A percentile compares a stretch with the other conserved stretches of the same genome.
Evolutionary conservation across 2,797 vertebrate genomes (phyloP).

Genomic region (Molossus molossus): DNA sequence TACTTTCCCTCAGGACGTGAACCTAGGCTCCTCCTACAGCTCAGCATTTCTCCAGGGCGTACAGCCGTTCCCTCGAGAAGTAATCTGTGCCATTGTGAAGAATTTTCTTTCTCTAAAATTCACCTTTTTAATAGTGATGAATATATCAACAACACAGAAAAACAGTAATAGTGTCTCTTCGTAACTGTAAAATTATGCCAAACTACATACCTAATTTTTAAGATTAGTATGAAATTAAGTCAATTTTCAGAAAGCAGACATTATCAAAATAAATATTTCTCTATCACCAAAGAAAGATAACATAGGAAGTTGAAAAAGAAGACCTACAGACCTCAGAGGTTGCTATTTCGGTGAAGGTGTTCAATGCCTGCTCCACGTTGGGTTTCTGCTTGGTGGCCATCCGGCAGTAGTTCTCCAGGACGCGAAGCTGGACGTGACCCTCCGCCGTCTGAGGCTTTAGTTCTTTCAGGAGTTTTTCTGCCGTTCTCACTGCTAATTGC

Average conservation of each 20-base stretch:
- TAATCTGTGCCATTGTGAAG: neutral
- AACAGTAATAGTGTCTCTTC: slow-evolving; percentile 12
- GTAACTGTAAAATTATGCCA: slow-evolving; percentile 1
- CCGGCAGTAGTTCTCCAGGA: slow-evolving; percentile 97
- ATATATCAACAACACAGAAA: neutral
- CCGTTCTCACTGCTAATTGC: slow-evolving; percentile 96
- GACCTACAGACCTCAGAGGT: slow-evolving; percentile 94
- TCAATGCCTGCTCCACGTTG: slow-evolving; percentile 95
- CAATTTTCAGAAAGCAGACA: slow-evolving; percentile 64
- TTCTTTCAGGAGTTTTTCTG: slow-evolving; percentile 98
- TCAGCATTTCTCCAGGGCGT: neutral
- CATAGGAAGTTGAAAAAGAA: neutral
- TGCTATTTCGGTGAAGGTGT: slow-evolving; percentile 96
- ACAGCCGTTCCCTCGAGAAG: slow-evolving; percentile 5
- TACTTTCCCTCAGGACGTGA: slow-evolving; percentile 7
- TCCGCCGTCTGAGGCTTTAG: slow-evolving; percentile 96
- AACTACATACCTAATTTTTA: neutral
- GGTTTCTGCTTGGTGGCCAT: slow-evolving; percentile 97
- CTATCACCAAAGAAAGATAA: neutral
- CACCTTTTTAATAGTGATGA: slow-evolving; percentile 14
- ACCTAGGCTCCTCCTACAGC: neutral
- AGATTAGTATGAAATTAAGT: neutral
- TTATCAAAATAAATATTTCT: neutral
- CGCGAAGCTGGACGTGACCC: slow-evolving; percentile 94
- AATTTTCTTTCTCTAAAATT: slow-evolving; percentile 55